Conservation (phyloP, 2,113 vertebrate genomes). For the Catagonus wagneri region DNA sequence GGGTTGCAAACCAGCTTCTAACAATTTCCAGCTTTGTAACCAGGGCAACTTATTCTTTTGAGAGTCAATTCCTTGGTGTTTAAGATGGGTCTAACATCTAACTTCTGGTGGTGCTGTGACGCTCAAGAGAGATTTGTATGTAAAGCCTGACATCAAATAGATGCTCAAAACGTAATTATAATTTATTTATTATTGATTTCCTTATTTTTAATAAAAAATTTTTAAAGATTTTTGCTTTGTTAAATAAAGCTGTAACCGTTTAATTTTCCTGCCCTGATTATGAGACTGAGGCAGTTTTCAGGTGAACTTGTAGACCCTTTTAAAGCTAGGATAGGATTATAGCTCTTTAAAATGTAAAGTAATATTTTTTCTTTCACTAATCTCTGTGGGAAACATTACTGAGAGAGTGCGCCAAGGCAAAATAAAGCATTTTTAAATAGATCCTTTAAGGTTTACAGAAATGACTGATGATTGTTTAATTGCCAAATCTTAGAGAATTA, state of each 20-base stretch:
- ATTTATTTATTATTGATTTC: neutral
- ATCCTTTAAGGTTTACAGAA: slow-evolving; percentile 50
- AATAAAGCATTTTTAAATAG: slow-evolving; percentile 23
- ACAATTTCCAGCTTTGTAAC: neutral
- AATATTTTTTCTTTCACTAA: slow-evolving; percentile 30
- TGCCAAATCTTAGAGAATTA: slow-evolving; percentile 67
- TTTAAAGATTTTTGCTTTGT: neutral
- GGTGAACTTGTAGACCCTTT: slow-evolving; percentile 8
- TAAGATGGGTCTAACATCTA: neutral
- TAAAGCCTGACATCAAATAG: neutral
- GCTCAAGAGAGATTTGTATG: neutral
- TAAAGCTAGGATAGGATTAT: slow-evolving; percentile 3
- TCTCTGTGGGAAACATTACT: slow-evolving; percentile 57
- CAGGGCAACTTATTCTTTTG: neutral
- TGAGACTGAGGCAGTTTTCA: neutral
- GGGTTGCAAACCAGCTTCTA: neutral
- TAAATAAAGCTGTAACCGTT: neutral
- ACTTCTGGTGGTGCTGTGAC: neutral
- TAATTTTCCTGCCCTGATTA: slow-evolving; percentile 9
- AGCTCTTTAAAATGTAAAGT: slow-evolving; percentile 47
- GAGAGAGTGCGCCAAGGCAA: slow-evolving; percentile 19
- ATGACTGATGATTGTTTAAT: slow-evolving; percentile 69
- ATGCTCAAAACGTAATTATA: neutral
- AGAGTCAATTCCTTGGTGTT: neutral
- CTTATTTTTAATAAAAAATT: neutral